phyloP scores from a whole-genome alignment of 2,113 vertebrate species.

The Raja brachyura region DNA sequence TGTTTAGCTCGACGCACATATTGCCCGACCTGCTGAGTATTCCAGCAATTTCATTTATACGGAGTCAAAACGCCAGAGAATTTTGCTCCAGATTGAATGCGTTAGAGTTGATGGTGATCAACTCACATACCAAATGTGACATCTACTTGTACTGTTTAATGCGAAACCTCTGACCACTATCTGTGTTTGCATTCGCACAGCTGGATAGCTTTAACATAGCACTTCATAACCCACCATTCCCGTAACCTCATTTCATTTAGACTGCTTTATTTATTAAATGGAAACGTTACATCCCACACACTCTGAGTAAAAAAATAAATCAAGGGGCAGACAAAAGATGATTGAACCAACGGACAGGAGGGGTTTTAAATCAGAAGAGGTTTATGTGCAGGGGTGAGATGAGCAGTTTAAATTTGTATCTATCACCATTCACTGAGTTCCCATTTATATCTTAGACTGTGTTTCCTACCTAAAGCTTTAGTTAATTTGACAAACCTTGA shows the following conservation, averaged over 20 bases:
- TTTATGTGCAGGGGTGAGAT: too few relatives aligned
- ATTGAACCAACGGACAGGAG: neutral
- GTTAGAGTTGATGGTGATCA: neutral
- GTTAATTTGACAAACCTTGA: neutral
- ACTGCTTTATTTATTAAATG: slow-evolving; percentile 12
- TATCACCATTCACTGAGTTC: neutral
- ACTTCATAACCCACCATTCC: neutral
- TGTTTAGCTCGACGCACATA: too few relatives aligned
- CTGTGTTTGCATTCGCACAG: neutral
- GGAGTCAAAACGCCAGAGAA: neutral
- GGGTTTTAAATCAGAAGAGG: neutral
- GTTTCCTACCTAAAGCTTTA: neutral
- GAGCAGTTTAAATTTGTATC: neutral
- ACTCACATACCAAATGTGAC: neutral
- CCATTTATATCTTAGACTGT: neutral
- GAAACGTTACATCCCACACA: neutral
- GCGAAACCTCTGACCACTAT: neutral
- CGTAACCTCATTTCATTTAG: neutral
- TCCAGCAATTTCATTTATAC: too few relatives aligned
- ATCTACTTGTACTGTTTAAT: neutral
- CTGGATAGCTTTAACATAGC: neutral
- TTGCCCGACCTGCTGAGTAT: too few relatives aligned
- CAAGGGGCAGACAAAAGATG: neutral
- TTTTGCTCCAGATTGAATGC: neutral
- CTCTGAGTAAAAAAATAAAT: neutral